Conservation (phyloP, 2,797 vertebrate species). For the Labroides dimidiatus region DNA sequence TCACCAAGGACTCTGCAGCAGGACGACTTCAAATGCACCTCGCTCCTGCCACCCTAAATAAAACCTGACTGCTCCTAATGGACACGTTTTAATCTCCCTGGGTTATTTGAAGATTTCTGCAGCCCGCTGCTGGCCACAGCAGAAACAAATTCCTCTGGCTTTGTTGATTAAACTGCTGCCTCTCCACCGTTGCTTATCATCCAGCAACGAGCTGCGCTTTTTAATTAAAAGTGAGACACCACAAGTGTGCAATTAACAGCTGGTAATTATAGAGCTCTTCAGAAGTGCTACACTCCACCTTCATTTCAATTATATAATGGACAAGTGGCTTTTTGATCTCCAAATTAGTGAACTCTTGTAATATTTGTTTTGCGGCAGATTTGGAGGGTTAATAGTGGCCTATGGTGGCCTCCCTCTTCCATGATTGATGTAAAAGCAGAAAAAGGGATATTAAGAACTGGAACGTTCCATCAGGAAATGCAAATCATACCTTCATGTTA, state of each 20-base stretch:
- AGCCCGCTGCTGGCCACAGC: slow-evolving; percentile 90
- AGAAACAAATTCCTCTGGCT: slow-evolving; percentile 96
- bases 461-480: slow-evolving; percentile 91
- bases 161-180: slow-evolving; percentile 98
- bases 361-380: slow-evolving; percentile 98
- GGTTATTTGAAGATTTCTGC: slow-evolving; percentile 99
- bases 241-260: slow-evolving; percentile 99
- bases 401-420: slow-evolving; percentile 90
- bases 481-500: slow-evolving; percentile 94
- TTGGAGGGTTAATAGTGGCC: slow-evolving; percentile 97
- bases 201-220: slow-evolving; percentile 96
- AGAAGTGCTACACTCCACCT: slow-evolving; percentile 97
- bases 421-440: slow-evolving; percentile 92
- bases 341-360: slow-evolving; percentile 99
- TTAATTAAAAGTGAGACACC: slow-evolving; percentile 99
- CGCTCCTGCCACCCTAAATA: slow-evolving; percentile 92
- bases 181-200: slow-evolving; percentile 96
- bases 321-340: slow-evolving; percentile 99
- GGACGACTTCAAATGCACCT: slow-evolving; percentile 97
- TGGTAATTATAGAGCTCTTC: slow-evolving; percentile 99
- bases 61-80: slow-evolving; percentile 98
- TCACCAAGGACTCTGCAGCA: slow-evolving; percentile 87
- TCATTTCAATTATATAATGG: slow-evolving; percentile 99
- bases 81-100: slow-evolving; percentile 99
- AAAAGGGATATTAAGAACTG: slow-evolving; percentile 87